These are phyloP conservation scores for Numenius phaeopus DNA, from an alignment of 2,797 vertebrate genomes.

Conservation along the genomic window DNA sequence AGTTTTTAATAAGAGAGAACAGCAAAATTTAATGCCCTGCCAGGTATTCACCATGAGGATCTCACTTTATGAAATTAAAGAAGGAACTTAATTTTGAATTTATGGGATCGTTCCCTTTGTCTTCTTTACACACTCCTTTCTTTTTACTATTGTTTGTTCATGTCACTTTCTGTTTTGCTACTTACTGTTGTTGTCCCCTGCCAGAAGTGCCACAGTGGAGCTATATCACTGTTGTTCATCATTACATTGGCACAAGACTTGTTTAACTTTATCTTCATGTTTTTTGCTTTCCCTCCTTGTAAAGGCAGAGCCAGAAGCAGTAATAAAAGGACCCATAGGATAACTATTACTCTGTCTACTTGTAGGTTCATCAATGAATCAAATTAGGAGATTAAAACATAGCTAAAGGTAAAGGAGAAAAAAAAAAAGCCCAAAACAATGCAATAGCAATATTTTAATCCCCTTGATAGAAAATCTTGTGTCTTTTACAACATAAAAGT, in stretches of 20 bases:
- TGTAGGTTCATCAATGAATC: not conserved
- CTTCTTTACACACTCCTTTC: not conserved
- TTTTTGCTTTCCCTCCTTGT: not conserved
- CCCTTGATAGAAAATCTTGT: not conserved
- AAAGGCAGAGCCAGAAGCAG: not conserved
- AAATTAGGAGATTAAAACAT: not conserved
- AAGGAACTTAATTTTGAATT: slow-evolving; percentile 71
- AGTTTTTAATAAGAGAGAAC: slow-evolving; percentile 56
- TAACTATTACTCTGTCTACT: not conserved
- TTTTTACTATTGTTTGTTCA: slow-evolving; percentile 8
- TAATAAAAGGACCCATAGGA: not conserved
- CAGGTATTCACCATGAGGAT: slow-evolving; percentile 43
- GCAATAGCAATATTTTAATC: not conserved
- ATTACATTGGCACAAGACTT: slow-evolving; percentile 11
- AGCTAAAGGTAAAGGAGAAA: not conserved
- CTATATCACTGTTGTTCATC: slow-evolving; percentile 10
- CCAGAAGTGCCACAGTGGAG: not conserved
- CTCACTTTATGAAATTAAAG: slow-evolving; percentile 48
- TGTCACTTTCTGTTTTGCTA: not conserved
- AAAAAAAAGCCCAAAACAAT: not conserved
- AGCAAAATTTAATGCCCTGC: slow-evolving; percentile 33
- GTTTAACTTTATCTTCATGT: not conserved
- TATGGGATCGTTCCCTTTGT: slow-evolving; percentile 2
- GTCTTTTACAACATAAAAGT: not conserved
- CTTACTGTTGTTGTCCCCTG: not conserved